Evolutionary conservation across 2,888 invertebrate genomes (phyloP).

Genomic region (Aporophyla nigra): DNA sequence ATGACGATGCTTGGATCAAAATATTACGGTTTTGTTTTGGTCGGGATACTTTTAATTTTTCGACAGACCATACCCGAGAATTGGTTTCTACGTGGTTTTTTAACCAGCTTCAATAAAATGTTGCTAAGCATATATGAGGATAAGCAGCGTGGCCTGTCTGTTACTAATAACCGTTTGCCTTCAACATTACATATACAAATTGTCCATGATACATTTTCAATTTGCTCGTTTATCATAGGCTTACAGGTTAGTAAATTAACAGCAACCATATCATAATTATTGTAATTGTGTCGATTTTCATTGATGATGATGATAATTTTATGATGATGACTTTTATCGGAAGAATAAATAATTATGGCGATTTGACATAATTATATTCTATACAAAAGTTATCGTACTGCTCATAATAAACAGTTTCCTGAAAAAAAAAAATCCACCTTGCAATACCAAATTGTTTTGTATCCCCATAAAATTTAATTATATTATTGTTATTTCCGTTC

Average conservation of each 20-base stretch:
- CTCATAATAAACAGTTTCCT: background rate
- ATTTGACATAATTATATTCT: background rate
- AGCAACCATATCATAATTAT: background rate
- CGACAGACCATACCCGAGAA: too few relatives aligned
- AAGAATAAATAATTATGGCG: background rate
- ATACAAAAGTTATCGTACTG: background rate
- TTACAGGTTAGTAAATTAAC: background rate
- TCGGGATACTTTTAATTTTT: too few relatives aligned
- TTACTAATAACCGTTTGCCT: background rate
- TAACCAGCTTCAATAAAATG: background rate
- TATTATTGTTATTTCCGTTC: slow-evolving; percentile 16
- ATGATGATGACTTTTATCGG: background rate
- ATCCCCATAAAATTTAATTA: background rate
- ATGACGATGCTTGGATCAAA: too few relatives aligned
- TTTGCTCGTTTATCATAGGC: background rate
- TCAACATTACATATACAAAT: background rate
- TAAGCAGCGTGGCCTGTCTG: background rate
- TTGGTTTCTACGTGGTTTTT: too few relatives aligned
- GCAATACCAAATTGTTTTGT: background rate
- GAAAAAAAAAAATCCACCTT: background rate
- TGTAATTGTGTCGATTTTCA: too few relatives aligned
- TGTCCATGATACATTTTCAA: background rate
- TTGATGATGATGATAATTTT: too few relatives aligned
- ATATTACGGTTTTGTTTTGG: too few relatives aligned
- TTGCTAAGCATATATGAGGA: too few relatives aligned